These are phyloP conservation scores for Tolypeutes matacus DNA, from an alignment of 2,797 vertebrate species.

Conservation along the genomic window DNA sequence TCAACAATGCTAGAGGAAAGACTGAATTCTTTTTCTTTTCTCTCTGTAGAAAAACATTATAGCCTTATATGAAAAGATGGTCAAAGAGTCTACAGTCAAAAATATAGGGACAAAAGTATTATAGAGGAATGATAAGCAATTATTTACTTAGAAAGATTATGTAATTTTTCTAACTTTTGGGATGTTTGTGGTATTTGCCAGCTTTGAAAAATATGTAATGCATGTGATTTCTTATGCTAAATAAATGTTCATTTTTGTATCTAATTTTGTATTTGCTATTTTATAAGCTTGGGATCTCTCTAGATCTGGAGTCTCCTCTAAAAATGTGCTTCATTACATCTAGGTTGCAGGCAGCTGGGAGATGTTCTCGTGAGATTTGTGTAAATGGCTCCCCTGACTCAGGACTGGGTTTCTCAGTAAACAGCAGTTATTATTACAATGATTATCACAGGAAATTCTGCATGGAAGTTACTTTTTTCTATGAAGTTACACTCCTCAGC, in stretches of 20 bases:
- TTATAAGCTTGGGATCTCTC: not conserved
- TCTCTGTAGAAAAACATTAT: not conserved
- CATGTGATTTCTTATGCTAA: not conserved
- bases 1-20: not conserved
- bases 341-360: not conserved
- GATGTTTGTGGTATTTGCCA: not conserved
- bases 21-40: not conserved
- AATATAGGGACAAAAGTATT: not conserved
- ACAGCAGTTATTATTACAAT: not conserved
- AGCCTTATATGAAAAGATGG: not conserved
- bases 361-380: not conserved
- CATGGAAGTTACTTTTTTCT: not conserved
- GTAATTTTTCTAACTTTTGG: not conserved
- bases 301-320: not conserved
- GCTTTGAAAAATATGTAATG: not conserved
- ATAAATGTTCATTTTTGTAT: not conserved
- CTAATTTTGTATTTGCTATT: constrained; percentile 14
- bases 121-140: not conserved
- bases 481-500: not conserved
- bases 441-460: not conserved
- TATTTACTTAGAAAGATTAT: not conserved
- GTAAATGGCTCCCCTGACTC: not conserved
- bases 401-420: not conserved
- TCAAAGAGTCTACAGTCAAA: not conserved
- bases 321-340: not conserved